Conservation (phyloP, 2,797 vertebrate genomes). For the Enteromius anoplus region DNA sequence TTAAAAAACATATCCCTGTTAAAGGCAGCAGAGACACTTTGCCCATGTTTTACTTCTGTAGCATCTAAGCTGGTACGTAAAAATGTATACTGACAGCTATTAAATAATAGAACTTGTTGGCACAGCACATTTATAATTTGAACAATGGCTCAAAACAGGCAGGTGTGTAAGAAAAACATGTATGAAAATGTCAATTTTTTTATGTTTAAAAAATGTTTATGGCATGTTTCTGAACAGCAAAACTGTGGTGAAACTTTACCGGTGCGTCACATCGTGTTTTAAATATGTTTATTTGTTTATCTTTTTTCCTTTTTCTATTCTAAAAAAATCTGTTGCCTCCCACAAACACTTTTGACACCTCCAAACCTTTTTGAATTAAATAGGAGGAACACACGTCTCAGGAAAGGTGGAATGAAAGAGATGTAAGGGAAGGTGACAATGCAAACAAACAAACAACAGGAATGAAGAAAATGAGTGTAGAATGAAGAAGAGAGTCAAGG, state of each 20-base stretch:
- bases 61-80: constrained; percentile 42
- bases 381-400: constrained; percentile 58
- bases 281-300: constrained; percentile 63
- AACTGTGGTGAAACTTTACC: constrained; percentile 50
- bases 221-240: constrained; percentile 40
- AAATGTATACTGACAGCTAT: constrained; percentile 52
- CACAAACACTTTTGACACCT: constrained; percentile 62
- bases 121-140: constrained; percentile 57
- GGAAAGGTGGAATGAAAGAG: constrained; percentile 54
- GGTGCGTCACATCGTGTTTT: constrained; percentile 44
- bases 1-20: constrained; percentile 16
- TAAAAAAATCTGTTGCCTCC: constrained; percentile 53
- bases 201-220: constrained; percentile 54
- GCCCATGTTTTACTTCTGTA: constrained; percentile 48
- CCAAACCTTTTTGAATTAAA: constrained; percentile 57
- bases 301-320: constrained; percentile 43
- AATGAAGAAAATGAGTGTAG: constrained; percentile 49
- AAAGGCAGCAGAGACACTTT: constrained; percentile 39
- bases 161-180: constrained; percentile 53
- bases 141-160: constrained; percentile 51
- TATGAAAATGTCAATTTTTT: constrained; percentile 39
- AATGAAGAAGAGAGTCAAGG: constrained; percentile 61
- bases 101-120: constrained; percentile 49
- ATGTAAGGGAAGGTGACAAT: constrained; percentile 44
- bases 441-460: constrained; percentile 57